Conservation (phyloP, 2,888 invertebrate species). For the Eupithecia inturbata region DNA sequence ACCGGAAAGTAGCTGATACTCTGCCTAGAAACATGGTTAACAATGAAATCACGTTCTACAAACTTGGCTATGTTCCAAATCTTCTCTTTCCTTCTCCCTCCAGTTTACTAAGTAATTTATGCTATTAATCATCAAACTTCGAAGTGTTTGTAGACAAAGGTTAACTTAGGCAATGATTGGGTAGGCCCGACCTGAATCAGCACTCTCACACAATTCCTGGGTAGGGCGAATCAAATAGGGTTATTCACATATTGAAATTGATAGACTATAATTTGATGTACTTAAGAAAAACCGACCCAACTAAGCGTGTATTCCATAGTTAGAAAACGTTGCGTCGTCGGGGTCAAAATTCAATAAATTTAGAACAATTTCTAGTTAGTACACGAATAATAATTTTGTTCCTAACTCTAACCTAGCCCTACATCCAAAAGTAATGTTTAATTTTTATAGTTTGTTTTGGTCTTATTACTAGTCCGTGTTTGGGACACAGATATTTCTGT, state of each 20-base stretch:
- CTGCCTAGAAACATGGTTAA: background rate
- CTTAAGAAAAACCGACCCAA: background rate
- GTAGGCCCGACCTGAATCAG: constrained; percentile 12
- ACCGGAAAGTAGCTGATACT: too few relatives aligned
- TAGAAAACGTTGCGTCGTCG: too few relatives aligned
- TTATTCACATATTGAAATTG: background rate
- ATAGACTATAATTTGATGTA: background rate
- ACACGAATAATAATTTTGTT: background rate
- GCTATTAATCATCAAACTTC: constrained; percentile 20
- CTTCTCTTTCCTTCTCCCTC: background rate
- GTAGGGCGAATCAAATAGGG: background rate
- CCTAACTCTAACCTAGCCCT: background rate
- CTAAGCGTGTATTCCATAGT: background rate
- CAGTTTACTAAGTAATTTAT: constrained; percentile 3
- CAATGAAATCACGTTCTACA: constrained; percentile 1
- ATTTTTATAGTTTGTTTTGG: background rate
- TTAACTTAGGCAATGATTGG: constrained; percentile 23
- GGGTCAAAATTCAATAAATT: too few relatives aligned
- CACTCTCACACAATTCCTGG: background rate
- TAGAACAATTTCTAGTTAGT: too few relatives aligned
- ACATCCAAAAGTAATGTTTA: background rate
- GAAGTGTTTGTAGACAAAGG: constrained; percentile 24
- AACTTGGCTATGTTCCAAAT: background rate
- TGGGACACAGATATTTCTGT: background rate
- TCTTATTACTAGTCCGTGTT: background rate